A percentile compares a stretch with the other conserved stretches of the same genome.
These are phyloP conservation scores for Zophobas morio DNA, from an alignment of 1,140 invertebrate genomes.

Conservation along the genomic window DNA sequence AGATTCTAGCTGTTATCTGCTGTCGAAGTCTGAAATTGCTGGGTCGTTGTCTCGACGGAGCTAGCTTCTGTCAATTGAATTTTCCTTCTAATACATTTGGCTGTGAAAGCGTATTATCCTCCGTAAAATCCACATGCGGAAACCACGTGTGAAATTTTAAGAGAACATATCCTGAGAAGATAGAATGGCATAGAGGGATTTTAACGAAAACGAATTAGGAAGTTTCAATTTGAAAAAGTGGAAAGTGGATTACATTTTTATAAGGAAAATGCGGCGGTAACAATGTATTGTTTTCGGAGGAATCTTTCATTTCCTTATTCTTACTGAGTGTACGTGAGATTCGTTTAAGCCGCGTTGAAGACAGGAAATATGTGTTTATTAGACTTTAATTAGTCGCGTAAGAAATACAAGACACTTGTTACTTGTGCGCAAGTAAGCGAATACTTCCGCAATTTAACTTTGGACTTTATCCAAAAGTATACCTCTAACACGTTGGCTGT, in stretches of 20 bases:
- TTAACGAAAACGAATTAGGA: conserved; percentile 53
- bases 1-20: conserved; percentile 44
- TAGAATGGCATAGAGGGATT: conserved; percentile 48
- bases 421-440: no score
- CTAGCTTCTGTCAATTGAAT: conserved; percentile 58
- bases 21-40: conserved; percentile 35
- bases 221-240: conserved; percentile 50
- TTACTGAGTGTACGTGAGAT: not conserved
- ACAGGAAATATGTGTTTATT: no score
- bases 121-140: conserved; percentile 43
- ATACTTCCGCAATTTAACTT: not conserved
- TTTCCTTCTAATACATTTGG: conserved; percentile 60
- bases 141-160: conserved; percentile 57
- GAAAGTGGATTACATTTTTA: conserved; percentile 53
- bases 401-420: no score
- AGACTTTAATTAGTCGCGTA: no score
- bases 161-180: conserved; percentile 53
- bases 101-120: conserved; percentile 49
- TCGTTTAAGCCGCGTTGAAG: no score
- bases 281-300: not conserved
- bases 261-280: conserved; percentile 42
- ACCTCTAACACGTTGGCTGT: conserved; percentile 42
- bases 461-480: conserved; percentile 46
- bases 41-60: conserved; percentile 29
- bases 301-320: conserved; percentile 16